These are phyloP conservation scores for Frankliniella fusca DNA, from an alignment of 2,888 invertebrate species.

Conservation along the genomic window DNA sequence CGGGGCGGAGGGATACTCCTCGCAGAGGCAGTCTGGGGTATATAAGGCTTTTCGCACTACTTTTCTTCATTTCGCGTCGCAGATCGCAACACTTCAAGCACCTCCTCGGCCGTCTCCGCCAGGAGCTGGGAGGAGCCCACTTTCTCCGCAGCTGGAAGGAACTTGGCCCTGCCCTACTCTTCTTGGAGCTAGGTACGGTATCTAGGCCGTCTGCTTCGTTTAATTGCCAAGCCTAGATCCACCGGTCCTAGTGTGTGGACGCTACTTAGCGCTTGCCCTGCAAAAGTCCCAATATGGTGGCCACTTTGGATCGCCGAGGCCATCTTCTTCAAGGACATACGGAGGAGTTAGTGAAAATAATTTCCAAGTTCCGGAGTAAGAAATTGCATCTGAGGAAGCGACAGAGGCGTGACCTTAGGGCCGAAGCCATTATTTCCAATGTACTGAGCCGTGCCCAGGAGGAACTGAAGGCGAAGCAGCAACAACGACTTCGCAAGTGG, in stretches of 20 bases:
- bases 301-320: neutral
- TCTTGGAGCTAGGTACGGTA: slow-evolving; percentile 12
- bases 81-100: too few relatives aligned
- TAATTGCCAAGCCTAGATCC: slow-evolving; percentile 12
- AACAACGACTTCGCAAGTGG: slow-evolving; percentile 60
- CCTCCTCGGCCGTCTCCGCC: too few relatives aligned
- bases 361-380: slow-evolving; percentile 38
- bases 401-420: slow-evolving; percentile 58
- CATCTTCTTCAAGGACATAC: slow-evolving; percentile 35
- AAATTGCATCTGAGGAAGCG: slow-evolving; percentile 41
- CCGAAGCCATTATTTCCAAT: slow-evolving; percentile 61
- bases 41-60: neutral
- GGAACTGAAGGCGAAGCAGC: slow-evolving; percentile 59
- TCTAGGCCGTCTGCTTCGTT: slow-evolving; percentile 12
- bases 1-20: neutral
- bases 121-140: neutral
- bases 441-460: slow-evolving; percentile 58
- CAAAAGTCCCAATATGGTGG: neutral
- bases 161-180: neutral
- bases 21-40: neutral
- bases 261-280: too few relatives aligned
- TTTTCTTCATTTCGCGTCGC: neutral
- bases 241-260: neutral
- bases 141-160: neutral
- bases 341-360: slow-evolving; percentile 37